Percentiles rank a stretch among this genome's conserved stretches.
These are phyloP conservation scores for Columba guinea DNA, from an alignment of 2,797 vertebrate species.

Conservation along the genomic window DNA sequence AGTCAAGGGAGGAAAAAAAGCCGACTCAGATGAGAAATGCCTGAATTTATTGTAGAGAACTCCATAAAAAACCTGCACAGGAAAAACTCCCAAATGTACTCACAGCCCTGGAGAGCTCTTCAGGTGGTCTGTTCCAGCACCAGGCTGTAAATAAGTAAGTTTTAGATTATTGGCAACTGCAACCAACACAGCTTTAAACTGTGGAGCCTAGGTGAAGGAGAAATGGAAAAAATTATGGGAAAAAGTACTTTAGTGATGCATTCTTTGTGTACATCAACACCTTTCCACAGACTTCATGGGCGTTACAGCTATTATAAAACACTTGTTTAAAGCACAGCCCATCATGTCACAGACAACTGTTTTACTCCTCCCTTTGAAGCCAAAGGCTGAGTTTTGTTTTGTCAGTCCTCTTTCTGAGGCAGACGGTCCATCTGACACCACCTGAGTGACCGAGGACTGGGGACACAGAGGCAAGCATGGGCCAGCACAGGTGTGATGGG, in stretches of 20 bases:
- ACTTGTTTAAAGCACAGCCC: neutral
- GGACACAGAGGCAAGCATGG: fast-evolving
- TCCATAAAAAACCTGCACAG: neutral
- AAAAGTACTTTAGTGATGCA: neutral
- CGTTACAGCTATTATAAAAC: neutral
- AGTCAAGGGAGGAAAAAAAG: constrained; percentile 5
- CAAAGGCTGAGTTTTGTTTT: neutral
- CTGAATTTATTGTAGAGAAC: neutral
- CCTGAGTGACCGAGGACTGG: neutral
- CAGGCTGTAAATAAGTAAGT: constrained; percentile 38
- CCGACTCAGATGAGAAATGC: neutral
- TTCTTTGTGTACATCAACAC: neutral
- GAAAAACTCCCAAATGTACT: neutral
- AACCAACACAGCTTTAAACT: neutral
- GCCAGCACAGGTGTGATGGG: neutral
- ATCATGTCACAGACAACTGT: neutral
- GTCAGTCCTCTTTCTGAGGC: neutral
- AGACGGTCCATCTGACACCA: neutral
- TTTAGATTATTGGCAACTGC: neutral
- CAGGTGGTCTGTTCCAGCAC: constrained; percentile 31
- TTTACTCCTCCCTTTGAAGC: neutral
- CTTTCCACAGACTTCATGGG: neutral
- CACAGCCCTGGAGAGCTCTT: constrained; percentile 11
- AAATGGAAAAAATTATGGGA: neutral
- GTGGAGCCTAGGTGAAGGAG: neutral